phyloP scores from a whole-genome alignment of 2,113 vertebrate species.

The Falcunculus frontatus region DNA sequence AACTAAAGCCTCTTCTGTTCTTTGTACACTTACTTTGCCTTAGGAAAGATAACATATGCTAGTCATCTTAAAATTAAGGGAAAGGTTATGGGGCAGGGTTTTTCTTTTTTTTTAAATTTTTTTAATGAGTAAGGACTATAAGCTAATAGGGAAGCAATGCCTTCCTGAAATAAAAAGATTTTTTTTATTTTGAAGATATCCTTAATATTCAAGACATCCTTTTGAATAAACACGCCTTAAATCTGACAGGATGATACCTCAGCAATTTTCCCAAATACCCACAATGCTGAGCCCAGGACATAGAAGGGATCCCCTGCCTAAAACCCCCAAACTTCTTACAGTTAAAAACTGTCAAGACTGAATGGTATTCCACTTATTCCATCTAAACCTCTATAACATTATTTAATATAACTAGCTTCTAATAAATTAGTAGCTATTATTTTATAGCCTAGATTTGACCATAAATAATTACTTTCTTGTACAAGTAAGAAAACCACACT shows the following conservation, averaged over 20 bases:
- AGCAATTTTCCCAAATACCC: background rate
- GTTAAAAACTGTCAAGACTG: background rate
- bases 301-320: background rate
- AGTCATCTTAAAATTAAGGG: background rate
- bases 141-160: background rate
- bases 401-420: background rate
- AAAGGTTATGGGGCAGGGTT: background rate
- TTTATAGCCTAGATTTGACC: background rate
- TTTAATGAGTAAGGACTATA: background rate
- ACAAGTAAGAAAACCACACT: background rate
- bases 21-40: constrained; percentile 38
- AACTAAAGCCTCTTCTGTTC: constrained; percentile 26
- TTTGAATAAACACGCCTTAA: background rate
- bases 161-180: background rate
- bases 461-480: background rate
- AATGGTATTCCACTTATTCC: background rate
- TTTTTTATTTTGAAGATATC: background rate
- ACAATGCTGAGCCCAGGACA: background rate
- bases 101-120: background rate
- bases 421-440: background rate
- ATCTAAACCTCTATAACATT: background rate
- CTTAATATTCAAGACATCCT: background rate
- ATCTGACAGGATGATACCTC: background rate
- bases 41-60: constrained; percentile 13
- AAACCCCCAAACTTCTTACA: rapidly evolving